A percentile compares a stretch with the other conserved stretches of the same genome.
Conservation (phyloP, 2,797 vertebrate species). For the Astyanax mexicanus region DNA sequence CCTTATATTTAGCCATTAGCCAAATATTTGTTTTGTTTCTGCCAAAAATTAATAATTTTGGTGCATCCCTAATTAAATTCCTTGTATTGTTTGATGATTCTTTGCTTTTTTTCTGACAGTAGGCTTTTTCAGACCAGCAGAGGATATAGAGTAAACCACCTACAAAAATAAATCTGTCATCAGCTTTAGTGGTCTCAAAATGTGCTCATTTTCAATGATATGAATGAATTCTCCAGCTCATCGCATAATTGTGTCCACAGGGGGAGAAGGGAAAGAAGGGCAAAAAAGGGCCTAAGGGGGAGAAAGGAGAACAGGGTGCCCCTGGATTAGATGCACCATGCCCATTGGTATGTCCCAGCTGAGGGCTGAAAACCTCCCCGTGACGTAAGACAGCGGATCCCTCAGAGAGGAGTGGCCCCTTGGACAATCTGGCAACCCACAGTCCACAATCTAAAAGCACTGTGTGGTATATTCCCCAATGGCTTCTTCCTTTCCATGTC, state of each 20-base stretch:
- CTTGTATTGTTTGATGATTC: not conserved
- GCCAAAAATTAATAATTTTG: too few relatives aligned
- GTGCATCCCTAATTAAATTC: too few relatives aligned
- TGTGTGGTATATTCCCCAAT: not conserved
- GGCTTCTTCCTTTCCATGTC: constrained; percentile 9
- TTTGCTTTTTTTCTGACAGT: not conserved
- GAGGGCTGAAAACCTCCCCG: constrained; percentile 74
- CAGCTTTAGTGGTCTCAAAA: constrained; percentile 43
- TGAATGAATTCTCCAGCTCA: constrained; percentile 80
- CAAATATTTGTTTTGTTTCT: too few relatives aligned
- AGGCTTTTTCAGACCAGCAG: not conserved
- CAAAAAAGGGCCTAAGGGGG: constrained; percentile 99
- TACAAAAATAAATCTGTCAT: not conserved
- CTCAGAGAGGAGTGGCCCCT: constrained; percentile 79
- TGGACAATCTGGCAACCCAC: constrained; percentile 63
- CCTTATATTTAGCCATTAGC: too few relatives aligned
- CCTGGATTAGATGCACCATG: constrained; percentile 99
- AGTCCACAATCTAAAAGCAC: not conserved
- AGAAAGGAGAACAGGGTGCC: constrained; percentile 99
- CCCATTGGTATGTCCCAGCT: constrained; percentile 96
- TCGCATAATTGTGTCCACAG: constrained; percentile 96
- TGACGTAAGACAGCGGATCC: constrained; percentile 67
- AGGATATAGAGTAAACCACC: constrained; percentile 9
- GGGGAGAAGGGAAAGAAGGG: constrained; percentile 99
- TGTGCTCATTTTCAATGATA: constrained; percentile 36